Evolutionary conservation across 2,797 vertebrate genomes (phyloP).

Genomic region (Malurus leucopterus): DNA sequence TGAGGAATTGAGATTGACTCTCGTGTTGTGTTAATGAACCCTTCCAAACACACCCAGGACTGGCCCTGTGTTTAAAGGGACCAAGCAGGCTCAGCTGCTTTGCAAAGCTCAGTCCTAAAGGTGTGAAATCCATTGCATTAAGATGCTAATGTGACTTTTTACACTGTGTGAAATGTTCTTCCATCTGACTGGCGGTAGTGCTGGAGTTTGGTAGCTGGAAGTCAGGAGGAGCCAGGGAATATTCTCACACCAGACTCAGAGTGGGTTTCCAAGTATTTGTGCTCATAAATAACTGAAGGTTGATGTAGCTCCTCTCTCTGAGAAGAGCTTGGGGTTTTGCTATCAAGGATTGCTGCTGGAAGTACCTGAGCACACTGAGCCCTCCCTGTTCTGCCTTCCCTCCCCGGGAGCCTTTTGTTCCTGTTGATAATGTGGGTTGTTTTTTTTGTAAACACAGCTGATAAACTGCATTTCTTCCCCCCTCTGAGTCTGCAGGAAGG

Average conservation of each 20-base stretch:
- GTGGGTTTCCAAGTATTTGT: neutral
- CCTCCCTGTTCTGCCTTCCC: neutral
- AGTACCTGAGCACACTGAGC: neutral
- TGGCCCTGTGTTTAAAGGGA: neutral
- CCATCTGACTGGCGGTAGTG: neutral
- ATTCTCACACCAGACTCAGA: neutral
- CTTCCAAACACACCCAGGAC: neutral
- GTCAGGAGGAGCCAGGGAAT: rapidly evolving
- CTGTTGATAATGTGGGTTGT: neutral
- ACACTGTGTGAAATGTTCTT: neutral
- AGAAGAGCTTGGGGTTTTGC: neutral
- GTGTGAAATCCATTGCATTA: neutral
- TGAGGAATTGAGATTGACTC: neutral
- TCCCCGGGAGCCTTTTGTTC: neutral
- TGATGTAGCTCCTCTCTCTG: neutral
- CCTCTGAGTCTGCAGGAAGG: neutral
- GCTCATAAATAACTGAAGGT: neutral
- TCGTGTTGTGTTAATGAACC: neutral
- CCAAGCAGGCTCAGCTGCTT: neutral
- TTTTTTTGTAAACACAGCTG: neutral
- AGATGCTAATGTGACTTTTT: neutral
- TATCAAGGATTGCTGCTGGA: neutral
- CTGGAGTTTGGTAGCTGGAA: neutral
- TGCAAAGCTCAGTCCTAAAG: neutral
- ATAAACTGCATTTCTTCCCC: neutral